Conservation (phyloP, 2,888 invertebrate genomes). For the Tholera decimalis region DNA sequence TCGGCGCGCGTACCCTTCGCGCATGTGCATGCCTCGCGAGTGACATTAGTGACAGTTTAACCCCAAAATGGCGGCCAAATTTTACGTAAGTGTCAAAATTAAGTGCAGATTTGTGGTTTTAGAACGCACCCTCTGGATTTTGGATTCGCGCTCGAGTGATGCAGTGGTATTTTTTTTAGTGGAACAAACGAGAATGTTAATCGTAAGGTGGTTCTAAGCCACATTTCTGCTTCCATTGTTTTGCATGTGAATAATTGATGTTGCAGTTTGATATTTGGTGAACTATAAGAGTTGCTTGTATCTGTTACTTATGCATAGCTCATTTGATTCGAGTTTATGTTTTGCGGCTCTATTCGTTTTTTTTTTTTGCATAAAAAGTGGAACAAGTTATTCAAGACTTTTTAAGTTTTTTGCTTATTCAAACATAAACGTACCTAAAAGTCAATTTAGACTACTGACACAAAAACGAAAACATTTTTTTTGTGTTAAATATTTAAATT, state of each 20-base stretch:
- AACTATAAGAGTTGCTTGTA: constrained; percentile 43
- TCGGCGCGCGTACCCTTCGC: constrained; percentile 87
- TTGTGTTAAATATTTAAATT: constrained; percentile 5
- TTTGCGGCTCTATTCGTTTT: constrained; percentile 22
- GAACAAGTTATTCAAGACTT: constrained; percentile 27
- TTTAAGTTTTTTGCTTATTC: too few relatives aligned
- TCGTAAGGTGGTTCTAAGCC: constrained; percentile 84
- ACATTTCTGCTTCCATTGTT: constrained; percentile 83
- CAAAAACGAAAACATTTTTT: too few relatives aligned
- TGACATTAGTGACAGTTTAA: constrained; percentile 84
- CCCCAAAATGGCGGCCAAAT: constrained; percentile 88
- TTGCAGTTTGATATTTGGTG: constrained; percentile 61
- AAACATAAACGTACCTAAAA: too few relatives aligned
- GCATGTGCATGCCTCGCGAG: constrained; percentile 86
- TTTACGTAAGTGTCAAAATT: constrained; percentile 89
- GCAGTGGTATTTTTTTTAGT: constrained; percentile 63
- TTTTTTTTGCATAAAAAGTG: constrained; percentile 23
- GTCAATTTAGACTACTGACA: too few relatives aligned
- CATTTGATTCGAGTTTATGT: constrained; percentile 12
- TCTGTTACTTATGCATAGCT: constrained; percentile 24
- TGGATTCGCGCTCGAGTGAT: constrained; percentile 61
- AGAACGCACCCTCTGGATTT: constrained; percentile 82
- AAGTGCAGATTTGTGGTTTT: constrained; percentile 86
- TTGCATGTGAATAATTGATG: constrained; percentile 73
- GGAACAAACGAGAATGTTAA: constrained; percentile 47